Evolutionary conservation across 1,140 invertebrate species (phyloP), one percentile per base, ranked within the genome.

Genomic region (Teleopsis dalmanni): DNA sequence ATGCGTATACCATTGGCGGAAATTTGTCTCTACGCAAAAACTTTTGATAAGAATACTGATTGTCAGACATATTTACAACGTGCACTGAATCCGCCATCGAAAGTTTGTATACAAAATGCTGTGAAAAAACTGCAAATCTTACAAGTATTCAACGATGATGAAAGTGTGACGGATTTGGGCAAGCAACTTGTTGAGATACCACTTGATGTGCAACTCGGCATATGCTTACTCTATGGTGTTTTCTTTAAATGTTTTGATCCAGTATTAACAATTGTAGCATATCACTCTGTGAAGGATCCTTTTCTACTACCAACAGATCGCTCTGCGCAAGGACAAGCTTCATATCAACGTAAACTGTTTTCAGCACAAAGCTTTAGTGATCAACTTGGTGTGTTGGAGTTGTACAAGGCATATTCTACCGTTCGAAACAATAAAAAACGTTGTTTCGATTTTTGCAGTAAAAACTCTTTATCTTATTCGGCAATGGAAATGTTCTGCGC

Each of bases 161-260:
- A 90, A 70, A 82, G 88, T 57, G 72, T 96, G 19, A 96, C 92
- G 0, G 83, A 90, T 60, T 64, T 94, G 14, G 88, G 88, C 8
- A 70, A 56, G 42, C 74, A 76, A 55, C 51, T 70, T 4, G 60
- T 60, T 10, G 55, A 65, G 14, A 44, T 70, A 18, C 65, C 65
- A 0, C 22, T 68, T 8, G 54, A 57, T 47, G 60, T 67, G 4
- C 60, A 65, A 26, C 23, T 95, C 26, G 91, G 88, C 13, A 95
- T 95, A 75, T 91, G 94, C 82, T 65, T 99, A 26, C 71, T 98
- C 0, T 94, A 92, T 65, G 82, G 88, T 2, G 80, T 92, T 11
- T 84, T 95, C 11, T 78, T 96, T 14, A 91, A 91, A 63, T 98
- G 95, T 66, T 71, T 97, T 3, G 91, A 96, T 74, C 95, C 95